These are phyloP conservation scores for Phengaris alcon DNA, from an alignment of 2,888 invertebrate genomes.

Conservation along the genomic window DNA sequence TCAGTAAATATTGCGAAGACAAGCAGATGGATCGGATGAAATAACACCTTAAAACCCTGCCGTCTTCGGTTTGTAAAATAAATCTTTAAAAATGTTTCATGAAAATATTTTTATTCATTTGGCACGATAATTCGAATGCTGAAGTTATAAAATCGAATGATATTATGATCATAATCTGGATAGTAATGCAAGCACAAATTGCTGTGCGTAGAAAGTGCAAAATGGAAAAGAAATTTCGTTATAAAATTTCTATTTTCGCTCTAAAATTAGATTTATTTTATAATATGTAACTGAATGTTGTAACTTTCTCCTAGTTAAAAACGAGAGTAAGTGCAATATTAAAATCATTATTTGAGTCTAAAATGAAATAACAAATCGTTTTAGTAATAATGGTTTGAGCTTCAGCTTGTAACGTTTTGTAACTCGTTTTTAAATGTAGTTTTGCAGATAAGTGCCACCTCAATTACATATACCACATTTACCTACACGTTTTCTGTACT, in stretches of 20 bases:
- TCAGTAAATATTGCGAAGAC: too few species aligned
- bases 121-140: neutral
- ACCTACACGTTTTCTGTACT: too few species aligned
- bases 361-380: neutral
- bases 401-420: neutral
- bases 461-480: too few species aligned
- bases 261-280: constrained; percentile 23
- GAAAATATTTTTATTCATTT: neutral
- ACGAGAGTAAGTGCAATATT: constrained; percentile 20
- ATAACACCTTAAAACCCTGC: neutral
- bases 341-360: constrained; percentile 10
- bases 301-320: constrained; percentile 26
- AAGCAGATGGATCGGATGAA: too few species aligned
- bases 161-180: neutral
- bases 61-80: neutral
- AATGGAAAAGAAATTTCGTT: constrained; percentile 24
- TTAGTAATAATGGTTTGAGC: neutral
- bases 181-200: constrained; percentile 14
- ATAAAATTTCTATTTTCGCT: constrained; percentile 24
- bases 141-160: neutral
- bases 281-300: constrained; percentile 17
- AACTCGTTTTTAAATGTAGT: neutral
- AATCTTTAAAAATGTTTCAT: neutral
- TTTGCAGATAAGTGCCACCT: neutral
- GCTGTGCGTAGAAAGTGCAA: constrained; percentile 26